Evolutionary conservation across 2,797 vertebrate genomes (phyloP).

Genomic region (Rhinella marina): DNA sequence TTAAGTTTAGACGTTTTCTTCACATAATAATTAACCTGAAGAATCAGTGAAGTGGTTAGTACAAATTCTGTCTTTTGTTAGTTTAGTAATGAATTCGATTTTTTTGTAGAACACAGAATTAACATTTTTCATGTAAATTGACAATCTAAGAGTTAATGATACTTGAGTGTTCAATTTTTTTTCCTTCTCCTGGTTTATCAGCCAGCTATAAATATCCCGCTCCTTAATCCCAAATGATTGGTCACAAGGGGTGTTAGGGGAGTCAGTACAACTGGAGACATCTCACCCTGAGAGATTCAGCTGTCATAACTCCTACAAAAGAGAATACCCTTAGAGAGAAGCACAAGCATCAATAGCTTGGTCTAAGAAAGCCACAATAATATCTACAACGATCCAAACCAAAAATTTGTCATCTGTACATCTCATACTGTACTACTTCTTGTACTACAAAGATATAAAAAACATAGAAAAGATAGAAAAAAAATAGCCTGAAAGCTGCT

Average conservation of each 20-base stretch:
- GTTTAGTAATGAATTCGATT: neutral
- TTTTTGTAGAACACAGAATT: too few species aligned
- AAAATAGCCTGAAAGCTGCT: neutral
- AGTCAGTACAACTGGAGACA: conserved; percentile 22
- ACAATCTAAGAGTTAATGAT: neutral
- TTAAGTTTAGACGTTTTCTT: conserved; percentile 13
- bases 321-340: conserved; percentile 23
- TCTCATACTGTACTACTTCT: neutral
- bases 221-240: conserved; percentile 38
- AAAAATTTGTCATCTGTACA: neutral
- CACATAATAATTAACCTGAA: neutral
- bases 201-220: conserved; percentile 16
- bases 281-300: conserved; percentile 37
- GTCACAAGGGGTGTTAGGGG: neutral
- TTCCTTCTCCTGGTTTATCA: neutral
- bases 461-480: neutral
- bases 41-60: neutral
- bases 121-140: neutral
- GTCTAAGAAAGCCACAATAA: neutral
- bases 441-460: neutral
- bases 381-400: neutral
- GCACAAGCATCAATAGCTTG: neutral
- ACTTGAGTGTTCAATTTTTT: conserved; percentile 9
- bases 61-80: neutral
- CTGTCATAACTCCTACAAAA: conserved; percentile 35